Evolutionary conservation across 2,113 vertebrate species (phyloP), one percentile per base, ranked within the genome.

Genomic region (Hypomesus transpacificus): DNA sequence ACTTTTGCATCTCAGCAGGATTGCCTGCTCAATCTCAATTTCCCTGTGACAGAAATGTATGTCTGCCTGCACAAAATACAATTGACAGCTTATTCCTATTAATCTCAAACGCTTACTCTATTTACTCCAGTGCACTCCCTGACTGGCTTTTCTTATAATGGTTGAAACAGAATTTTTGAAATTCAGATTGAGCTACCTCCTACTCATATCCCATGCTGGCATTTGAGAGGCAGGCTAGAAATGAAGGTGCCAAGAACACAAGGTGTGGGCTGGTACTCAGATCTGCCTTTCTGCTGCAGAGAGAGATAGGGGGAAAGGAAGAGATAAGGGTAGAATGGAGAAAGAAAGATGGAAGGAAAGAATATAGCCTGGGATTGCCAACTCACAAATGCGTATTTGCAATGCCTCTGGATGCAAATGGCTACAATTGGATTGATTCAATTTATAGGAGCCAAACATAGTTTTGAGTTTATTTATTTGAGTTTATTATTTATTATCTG

Each of bases 181-280:
- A 70, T 69, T 90, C 66, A 77, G 67, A 82, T 85, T 77, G 76
- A 11, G 76, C 81, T 87, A 81, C 87, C 89, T 79, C 89, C 89
- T 86, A 90, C 89, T 86, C 85, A 67, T 81, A 51, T 54, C 83
- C 77, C 87, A 87, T 0, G 53, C 87, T 89, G 83, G 84, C 85
- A 85, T 88, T 84, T 75, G 83, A 88, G 83, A 87, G 81, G 51
- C 52, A 46, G 2, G 65, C 39, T 21, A 20, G 50, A 53, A 13
- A 68, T 22, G 39, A 26, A 53, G 65, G 72, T 85, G 86, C 79
- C 80, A 80, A n/a, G 75, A 80, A 73, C 71, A 78, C 80, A 73
- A 82, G 81, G 80, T 76, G 77, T 77, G 77, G 69, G 78, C 76
- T 73, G 60, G 2, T 53, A 63, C 64, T 71, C 26, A 46, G 71